Conservation (phyloP, 2,797 vertebrate genomes). For the Discoglossus pictus region DNA sequence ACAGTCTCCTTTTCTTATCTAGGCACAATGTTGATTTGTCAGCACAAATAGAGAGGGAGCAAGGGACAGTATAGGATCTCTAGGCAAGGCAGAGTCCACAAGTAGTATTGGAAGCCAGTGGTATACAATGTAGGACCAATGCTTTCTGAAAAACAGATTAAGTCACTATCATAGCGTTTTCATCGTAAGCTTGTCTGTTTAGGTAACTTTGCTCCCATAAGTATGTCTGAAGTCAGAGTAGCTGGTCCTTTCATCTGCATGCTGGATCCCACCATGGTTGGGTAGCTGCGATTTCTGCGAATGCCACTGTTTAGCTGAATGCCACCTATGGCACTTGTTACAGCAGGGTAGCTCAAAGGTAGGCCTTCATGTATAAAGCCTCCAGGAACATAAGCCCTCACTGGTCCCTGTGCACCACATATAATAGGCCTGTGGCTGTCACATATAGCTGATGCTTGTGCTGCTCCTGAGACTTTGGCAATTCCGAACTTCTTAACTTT, state of each 20-base stretch:
- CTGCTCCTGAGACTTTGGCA: constrained; percentile 70
- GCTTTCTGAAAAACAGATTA: background rate
- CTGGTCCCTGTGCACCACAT: constrained; percentile 77
- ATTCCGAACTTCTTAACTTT: constrained; percentile 90
- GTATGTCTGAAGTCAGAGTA: constrained; percentile 78
- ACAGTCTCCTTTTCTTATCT: constrained; percentile 62
- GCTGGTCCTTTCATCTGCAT: constrained; percentile 95
- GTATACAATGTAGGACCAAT: constrained; percentile 19
- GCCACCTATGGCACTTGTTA: constrained; percentile 74
- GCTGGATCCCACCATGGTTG: constrained; percentile 94
- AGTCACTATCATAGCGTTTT: constrained; percentile 34
- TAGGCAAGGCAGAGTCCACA: constrained; percentile 52
- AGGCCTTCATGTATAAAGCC: constrained; percentile 66
- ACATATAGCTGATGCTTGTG: constrained; percentile 57
- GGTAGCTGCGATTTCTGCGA: constrained; percentile 91
- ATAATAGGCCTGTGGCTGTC: constrained; percentile 77
- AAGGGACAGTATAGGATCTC: constrained; percentile 31
- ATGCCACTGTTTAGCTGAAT: constrained; percentile 85
- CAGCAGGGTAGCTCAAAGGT: constrained; percentile 66
- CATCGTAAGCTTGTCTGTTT: constrained; percentile 78
- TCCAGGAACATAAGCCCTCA: constrained; percentile 76
- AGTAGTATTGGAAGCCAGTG: constrained; percentile 33
- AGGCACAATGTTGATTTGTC: constrained; percentile 82
- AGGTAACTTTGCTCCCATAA: constrained; percentile 76
- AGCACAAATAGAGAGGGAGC: constrained; percentile 62